These are phyloP conservation scores for Tetropium fuscum DNA, from an alignment of 2,888 invertebrate species.

Conservation along the genomic window DNA sequence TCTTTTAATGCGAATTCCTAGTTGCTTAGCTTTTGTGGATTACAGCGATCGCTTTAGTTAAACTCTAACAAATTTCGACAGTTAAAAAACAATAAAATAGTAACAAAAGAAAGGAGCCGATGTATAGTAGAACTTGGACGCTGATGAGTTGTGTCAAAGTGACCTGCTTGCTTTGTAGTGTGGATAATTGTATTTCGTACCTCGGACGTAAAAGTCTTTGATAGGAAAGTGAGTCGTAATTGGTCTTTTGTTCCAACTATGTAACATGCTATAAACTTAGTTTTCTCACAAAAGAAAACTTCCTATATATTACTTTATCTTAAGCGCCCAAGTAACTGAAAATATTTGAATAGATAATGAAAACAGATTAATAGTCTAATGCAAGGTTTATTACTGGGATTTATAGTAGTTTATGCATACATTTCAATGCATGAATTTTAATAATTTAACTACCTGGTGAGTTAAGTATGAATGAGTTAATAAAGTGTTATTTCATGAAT, in stretches of 20 bases:
- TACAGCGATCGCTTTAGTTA: slow-evolving; percentile 37
- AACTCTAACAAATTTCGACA: slow-evolving; percentile 44
- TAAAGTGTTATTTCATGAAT: no score
- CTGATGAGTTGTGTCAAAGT: slow-evolving; percentile 49
- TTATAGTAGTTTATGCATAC: no score
- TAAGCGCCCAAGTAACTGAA: slow-evolving; percentile 36
- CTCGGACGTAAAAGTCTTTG: slow-evolving; percentile 51
- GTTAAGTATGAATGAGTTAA: no score
- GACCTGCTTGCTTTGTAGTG: slow-evolving; percentile 54
- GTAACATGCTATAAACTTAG: slow-evolving; percentile 36
- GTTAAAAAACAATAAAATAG: slow-evolving; percentile 42
- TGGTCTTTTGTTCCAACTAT: slow-evolving; percentile 43
- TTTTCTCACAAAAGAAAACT: slow-evolving; percentile 31
- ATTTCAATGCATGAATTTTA: no score
- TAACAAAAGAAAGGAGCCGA: slow-evolving; percentile 36
- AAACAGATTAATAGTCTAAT: no score
- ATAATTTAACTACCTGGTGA: no score
- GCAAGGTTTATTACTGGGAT: no score
- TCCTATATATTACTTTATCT: slow-evolving; percentile 29
- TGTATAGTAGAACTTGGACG: slow-evolving; percentile 37
- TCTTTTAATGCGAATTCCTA: slow-evolving; percentile 14
- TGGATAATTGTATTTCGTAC: slow-evolving; percentile 57
- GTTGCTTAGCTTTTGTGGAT: slow-evolving; percentile 13
- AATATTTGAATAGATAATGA: slow-evolving; percentile 36
- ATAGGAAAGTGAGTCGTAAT: slow-evolving; percentile 53